Evolutionary conservation across 2,113 vertebrate genomes (phyloP), one percentile per base, ranked within the genome.

Genomic region (Ophiodon elongatus): DNA sequence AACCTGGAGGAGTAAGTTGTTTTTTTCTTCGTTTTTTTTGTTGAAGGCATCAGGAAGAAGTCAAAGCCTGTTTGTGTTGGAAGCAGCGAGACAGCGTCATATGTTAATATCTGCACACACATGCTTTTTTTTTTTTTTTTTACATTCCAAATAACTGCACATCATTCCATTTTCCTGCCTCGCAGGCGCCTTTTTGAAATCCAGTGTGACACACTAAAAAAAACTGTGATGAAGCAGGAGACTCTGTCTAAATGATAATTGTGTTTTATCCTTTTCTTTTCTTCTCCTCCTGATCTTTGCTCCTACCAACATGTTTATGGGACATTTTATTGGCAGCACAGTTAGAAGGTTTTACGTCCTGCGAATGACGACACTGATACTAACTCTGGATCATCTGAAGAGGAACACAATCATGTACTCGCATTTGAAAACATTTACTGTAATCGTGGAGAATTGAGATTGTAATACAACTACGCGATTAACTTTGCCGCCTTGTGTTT

Each of bases 131-230:
- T 41, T 23, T 64, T 65, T 79, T 81, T 83, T 81, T 68, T 73
- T 79, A 84, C 92, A 91, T 94, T 94, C 92, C 89, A 72, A 74
- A 65, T 37, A 83, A 81, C 73, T 82, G 70, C 81, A 76, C 83
- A 86, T 88, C 82, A 88, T 93, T 93, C 85, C 85, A 78, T 73
- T 74, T 69, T 67, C 29, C 73, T 73, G 76, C 65, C 0, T 65
- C 45, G n/a, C n/a, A n/a, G n/a, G n/a, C n/a, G 54, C 70, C 59
- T 85, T 83, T 77, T 45, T 15, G 64, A 31, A 62, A 85, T 66
- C 82, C 83, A 86, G 75, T 70, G 77, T 57, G 33, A 72, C 75
- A 75, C 76, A 62, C 73, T 68, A 39, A 50, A n/a, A 71, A 39
- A 50, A n/a, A 71, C 50, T n/a, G 41, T 3, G 41, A 43, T 15